phyloP scores from a whole-genome alignment of 2,113 vertebrate species.

The Hydrochoerus hydrochaeris region DNA sequence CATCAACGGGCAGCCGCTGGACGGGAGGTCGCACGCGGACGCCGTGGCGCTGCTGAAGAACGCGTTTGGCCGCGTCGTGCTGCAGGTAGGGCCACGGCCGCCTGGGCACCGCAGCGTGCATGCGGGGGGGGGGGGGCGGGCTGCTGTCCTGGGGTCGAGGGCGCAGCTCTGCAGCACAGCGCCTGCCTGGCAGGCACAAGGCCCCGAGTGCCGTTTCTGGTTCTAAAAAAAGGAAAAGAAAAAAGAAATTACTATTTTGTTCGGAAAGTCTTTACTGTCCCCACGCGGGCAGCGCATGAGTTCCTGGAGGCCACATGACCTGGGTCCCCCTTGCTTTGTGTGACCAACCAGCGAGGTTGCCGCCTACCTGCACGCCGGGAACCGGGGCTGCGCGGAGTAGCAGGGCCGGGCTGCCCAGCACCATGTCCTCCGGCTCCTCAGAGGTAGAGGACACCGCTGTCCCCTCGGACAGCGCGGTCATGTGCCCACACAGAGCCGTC shows the following conservation, averaged over 20 bases:
- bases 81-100: conserved; percentile 88
- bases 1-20: conserved; percentile 93
- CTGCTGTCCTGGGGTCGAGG: too few species aligned
- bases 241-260: conserved; percentile 84
- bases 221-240: conserved; percentile 68
- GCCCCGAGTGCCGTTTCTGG: too few species aligned
- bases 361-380: conserved; percentile 72
- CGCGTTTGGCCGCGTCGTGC: conserved; percentile 92
- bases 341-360: conserved; percentile 49
- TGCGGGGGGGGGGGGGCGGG: conserved; percentile 28
- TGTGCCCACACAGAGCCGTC: neutral
- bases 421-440: neutral
- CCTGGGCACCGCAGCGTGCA: conserved; percentile 74
- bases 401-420: neutral
- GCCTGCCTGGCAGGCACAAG: too few species aligned
- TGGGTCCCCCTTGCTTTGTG: conserved; percentile 80
- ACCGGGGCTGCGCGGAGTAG: conserved; percentile 72
- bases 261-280: conserved; percentile 84
- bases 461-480: neutral
- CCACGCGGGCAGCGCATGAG: conserved; percentile 77
- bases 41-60: conserved; percentile 96
- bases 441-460: neutral
- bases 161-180: too few species aligned
- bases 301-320: conserved; percentile 82
- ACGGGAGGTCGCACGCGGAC: conserved; percentile 93